Evolutionary conservation across 2,113 vertebrate genomes (phyloP), one percentile per base, ranked within the genome.

Genomic region (Ochotona curzoniae): DNA sequence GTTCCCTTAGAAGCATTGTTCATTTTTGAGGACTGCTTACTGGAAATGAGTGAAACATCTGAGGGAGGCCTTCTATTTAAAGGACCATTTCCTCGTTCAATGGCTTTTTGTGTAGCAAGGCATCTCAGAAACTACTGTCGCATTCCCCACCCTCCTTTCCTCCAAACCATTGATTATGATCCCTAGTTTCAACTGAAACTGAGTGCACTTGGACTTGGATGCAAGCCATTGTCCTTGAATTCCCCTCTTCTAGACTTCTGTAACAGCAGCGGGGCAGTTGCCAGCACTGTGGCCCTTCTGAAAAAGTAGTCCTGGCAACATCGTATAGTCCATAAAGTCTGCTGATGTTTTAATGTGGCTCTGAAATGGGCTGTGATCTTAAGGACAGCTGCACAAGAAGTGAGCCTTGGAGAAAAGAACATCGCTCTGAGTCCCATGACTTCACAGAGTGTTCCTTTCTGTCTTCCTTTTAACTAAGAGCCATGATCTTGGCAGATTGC

Each of bases 41-140:
- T 96, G 96, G 96, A 94, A 97, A 88, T 93, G 70, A 91, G 79
- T 80, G 79, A 79, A 94, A 79, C 94, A 83, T 88, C 89, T 69
- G 70, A 89, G 21, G 44, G 67, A 91, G 83, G 66, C 85, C 38
- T 78, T 44, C 76, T 74, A 85, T 81, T 90, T 80, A 57, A 92
- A 94, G 38, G 30, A 73, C 84, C 30, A 79, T 71, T 93, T 79
- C 87, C 38, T 93, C 73, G 89, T 74, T 97, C 94, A 97, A 97
- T 95, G 96, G 93, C 90, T 87, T 94, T 91, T 93, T 97, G 95
- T 97, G 17, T 94, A 85, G 69, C 88, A 67, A 86, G 93, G 70
- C 76, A 69, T 96, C 66, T 92, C 93, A 80, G 93, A 96, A 92
- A 93, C 74, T 87, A 95, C 96, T 96, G 87, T 94, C 82, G 85